Evolutionary conservation across 2,113 vertebrate genomes (phyloP), one percentile per base, ranked within the genome.

Genomic region (Sisor rabdophorus): DNA sequence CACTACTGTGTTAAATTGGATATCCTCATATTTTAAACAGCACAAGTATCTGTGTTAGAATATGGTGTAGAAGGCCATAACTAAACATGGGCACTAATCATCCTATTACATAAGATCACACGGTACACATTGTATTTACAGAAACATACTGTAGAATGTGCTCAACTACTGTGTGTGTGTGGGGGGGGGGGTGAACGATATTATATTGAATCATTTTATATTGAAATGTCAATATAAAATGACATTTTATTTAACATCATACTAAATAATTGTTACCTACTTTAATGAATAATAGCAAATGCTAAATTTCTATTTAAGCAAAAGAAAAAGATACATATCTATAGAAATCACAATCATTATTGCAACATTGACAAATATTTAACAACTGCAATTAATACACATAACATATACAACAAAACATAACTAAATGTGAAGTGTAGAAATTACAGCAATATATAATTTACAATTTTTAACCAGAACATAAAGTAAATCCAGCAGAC

Each of bases 1-100:
- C 73, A 82, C 74, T 81, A 69, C 80, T 76, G 73, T 86, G 82
- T 64, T 44, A 67, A 20, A 84, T 85, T 80, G 69, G 79, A 81
- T 78, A 81, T 40, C 54, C 44, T 70, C 11, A 56, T 19, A 19
- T 53, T 48, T 58, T 36, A 61, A 24, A 48, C 36, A 68, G 8
- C 32, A 36, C 15, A 15, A 7, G 11, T 20, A 20, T 72, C 52
- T 71, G 73, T 71, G 54, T 52, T 36, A 2, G 53, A 22, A 36
- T 53, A 22, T 11, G 28, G 7, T 30, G 28, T 40, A 15, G 47
- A 75, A 48, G 28, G 0, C 44, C 6, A 30, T 40, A 3, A 65
- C 54, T 65, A 16, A 54, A 13, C 26, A 11, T 52, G 17, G 11
- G 26, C 67, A 69, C 24, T 28, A 13, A 11, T 1, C 15, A 64